A percentile compares a stretch with the other conserved stretches of the same genome.
Evolutionary conservation across 2,888 invertebrate species (phyloP).

Genomic region (Drosophila kanekoi): DNA sequence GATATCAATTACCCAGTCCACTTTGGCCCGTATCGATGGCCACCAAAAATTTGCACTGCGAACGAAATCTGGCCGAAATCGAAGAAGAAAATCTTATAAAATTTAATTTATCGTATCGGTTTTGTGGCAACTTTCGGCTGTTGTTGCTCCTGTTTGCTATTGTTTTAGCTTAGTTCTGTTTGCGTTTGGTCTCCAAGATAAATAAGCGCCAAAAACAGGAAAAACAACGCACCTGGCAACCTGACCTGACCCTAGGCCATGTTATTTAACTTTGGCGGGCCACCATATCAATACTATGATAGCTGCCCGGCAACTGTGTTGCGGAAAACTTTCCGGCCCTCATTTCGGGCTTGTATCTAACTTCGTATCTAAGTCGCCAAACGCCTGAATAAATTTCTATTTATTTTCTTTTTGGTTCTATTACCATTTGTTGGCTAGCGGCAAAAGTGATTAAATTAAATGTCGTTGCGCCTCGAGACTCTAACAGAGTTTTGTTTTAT

Average conservation of each 20-base stretch:
- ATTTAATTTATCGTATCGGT: conserved; percentile 52
- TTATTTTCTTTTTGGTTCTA: conserved; percentile 2
- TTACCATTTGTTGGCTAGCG: conserved; percentile 38
- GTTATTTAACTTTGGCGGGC: conserved; percentile 67
- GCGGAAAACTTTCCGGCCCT: conserved; percentile 34
- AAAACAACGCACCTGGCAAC: conserved; percentile 59
- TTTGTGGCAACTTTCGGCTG: conserved; percentile 52
- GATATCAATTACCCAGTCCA: conserved; percentile 64
- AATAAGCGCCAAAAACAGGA: conserved; percentile 49
- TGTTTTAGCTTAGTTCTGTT: conserved; percentile 70
- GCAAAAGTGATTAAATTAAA: conserved; percentile 74
- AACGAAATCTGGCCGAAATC: conserved; percentile 39
- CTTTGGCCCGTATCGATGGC: conserved; percentile 32
- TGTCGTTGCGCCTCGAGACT: conserved; percentile 30
- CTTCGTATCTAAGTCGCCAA: conserved; percentile 19
- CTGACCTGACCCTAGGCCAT: conserved; percentile 61
- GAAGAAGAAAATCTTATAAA: conserved; percentile 64
- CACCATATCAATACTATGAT: conserved; percentile 55
- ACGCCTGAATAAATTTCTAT: conserved; percentile 8
- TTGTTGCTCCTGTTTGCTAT: conserved; percentile 46
- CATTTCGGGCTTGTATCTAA: conserved; percentile 1
- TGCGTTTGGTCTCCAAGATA: conserved; percentile 64
- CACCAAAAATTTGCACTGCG: conserved; percentile 40
- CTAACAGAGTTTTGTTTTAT: conserved; percentile 47
- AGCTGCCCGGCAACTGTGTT: conserved; percentile 31